phyloP scores from a whole-genome alignment of 2,797 vertebrate species.

The Typhlichthys eigenmanni region DNA sequence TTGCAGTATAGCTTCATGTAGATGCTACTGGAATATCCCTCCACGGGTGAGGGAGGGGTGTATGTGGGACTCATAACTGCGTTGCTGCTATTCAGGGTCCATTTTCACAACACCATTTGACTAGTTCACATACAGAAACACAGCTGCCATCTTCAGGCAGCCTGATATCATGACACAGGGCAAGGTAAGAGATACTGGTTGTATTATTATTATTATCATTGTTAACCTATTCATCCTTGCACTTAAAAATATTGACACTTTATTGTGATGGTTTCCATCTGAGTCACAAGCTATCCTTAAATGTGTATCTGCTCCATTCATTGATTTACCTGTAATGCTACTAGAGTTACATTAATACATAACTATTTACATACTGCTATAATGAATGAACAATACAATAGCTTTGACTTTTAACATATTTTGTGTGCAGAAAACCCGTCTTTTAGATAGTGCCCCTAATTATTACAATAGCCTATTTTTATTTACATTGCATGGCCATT shows the following conservation, averaged over 20 bases:
- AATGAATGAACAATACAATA: neutral
- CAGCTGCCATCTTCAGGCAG: slow-evolving; percentile 16
- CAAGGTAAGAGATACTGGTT: slow-evolving; percentile 65
- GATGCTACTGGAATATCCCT: slow-evolving; percentile 75
- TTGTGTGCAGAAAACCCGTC: neutral
- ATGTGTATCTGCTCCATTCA: neutral
- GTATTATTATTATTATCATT: neutral
- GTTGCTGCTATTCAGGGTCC: slow-evolving; percentile 28
- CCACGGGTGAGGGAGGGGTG: slow-evolving; percentile 58
- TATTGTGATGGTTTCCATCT: neutral
- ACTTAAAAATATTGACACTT: neutral
- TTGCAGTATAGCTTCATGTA: slow-evolving; percentile 50
- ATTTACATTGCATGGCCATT: neutral
- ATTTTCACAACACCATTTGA: slow-evolving; percentile 20
- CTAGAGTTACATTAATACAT: neutral
- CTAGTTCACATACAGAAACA: slow-evolving; percentile 9
- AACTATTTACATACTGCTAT: neutral
- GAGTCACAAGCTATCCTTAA: neutral
- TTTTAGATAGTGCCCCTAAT: neutral
- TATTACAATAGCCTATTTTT: neutral
- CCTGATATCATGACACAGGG: slow-evolving; percentile 74
- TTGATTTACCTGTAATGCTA: neutral
- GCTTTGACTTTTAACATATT: neutral
- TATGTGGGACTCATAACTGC: slow-evolving; percentile 44
- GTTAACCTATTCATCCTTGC: neutral